Base-by-base conservation (phyloP, 2,113 vertebrate genomes). In the Thomomys bottae region DNA sequence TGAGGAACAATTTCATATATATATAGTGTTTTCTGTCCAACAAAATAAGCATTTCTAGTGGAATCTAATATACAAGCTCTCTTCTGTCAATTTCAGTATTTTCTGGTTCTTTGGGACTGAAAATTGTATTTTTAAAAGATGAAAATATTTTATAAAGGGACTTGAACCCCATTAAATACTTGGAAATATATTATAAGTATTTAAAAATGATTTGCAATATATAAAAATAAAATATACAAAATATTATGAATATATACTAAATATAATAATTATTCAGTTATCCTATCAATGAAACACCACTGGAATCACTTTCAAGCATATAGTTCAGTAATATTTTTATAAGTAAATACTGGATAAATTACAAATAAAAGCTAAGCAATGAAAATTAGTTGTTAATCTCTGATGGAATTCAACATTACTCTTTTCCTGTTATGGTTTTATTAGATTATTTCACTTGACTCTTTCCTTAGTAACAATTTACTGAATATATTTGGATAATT, bases 381-480 rank as follows among this genome's bases (percentile, higher is more conserved):
- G 32, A 61, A 71, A 38, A 54, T 36, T 81, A 61, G 36, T 85
- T 92, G 64, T 87, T 90, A 91, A 57, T 59, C 54, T 80, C 30
- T 85, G 66, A 64, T 4, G 84, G 75, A 68, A 72, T 73, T 72
- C 24, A 93, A 2, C 8, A 83, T 87, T 73, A 0, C 83, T 54
- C 57, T 57, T 88, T 1, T 84, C 87, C 34, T 4, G 21, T 3
- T 36, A 0, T 59, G 30, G n/a, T 23, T 87, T 21, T 26, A 77
- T 54, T 78, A 76, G 30, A 71, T 70, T 49, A 57, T 92, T 89
- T 36, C 38, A 40, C 67, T 81, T 93, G 61, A 88, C 6, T 42
- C 10, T 80, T 17, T 91, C 45, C 57, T 88, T 90, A 93, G 18
- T 71, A 84, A 28, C 36, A 77, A 79, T 80, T 84, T 23, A 70